Evolutionary conservation across 2,797 vertebrate genomes (phyloP).

Genomic region (Sarcoramphus papa): DNA sequence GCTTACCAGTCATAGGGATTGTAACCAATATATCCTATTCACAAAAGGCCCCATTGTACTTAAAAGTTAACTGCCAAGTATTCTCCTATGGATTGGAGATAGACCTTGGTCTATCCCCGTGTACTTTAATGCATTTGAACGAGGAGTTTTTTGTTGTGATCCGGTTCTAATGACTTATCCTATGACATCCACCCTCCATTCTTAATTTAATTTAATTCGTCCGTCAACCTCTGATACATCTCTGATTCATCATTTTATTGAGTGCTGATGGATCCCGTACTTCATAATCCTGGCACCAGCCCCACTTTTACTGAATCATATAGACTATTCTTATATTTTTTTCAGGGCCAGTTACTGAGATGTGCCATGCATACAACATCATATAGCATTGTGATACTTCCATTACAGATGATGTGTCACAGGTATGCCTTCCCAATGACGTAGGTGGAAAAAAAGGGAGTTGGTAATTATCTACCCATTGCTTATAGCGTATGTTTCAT

Average conservation of each 20-base stretch:
- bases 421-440: background rate
- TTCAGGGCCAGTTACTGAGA: background rate
- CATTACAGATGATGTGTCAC: background rate
- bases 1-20: background rate
- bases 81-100: background rate
- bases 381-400: background rate
- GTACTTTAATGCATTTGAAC: background rate
- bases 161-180: background rate
- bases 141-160: background rate
- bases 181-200: background rate
- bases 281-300: background rate
- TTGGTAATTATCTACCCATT: background rate
- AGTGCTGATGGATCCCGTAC: background rate
- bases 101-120: background rate
- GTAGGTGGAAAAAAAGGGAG: background rate
- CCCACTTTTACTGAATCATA: background rate
- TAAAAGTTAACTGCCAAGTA: background rate
- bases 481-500: background rate
- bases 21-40: background rate
- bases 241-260: conserved; percentile 11
- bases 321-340: background rate
- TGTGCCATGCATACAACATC: background rate
- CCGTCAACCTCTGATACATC: background rate
- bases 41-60: background rate
- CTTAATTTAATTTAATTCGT: background rate